Conservation (phyloP, 2,113 vertebrate species). For the Caretta caretta region DNA sequence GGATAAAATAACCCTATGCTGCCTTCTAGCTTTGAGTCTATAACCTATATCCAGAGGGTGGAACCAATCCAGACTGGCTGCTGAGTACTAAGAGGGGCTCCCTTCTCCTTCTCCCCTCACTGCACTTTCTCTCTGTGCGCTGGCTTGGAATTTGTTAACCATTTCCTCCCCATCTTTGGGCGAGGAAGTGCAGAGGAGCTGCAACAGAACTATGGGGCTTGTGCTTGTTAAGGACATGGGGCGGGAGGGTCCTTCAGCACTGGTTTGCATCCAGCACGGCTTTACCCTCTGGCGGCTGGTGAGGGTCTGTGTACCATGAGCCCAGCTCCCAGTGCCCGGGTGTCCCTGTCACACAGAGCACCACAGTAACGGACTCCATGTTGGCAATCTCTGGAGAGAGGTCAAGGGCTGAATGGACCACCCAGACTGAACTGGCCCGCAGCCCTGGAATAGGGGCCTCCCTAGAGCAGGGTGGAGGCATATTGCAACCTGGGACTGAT, state of each 20-base stretch:
- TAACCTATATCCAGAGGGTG: background rate
- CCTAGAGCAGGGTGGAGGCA: background rate
- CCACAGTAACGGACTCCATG: background rate
- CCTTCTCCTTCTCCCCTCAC: background rate
- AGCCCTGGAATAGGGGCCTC: background rate
- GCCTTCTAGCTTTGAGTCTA: background rate
- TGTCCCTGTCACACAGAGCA: background rate
- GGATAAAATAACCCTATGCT: background rate
- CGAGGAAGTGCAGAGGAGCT: background rate
- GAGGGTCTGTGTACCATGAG: background rate
- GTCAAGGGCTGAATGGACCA: background rate
- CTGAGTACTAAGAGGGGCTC: background rate
- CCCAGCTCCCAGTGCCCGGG: background rate
- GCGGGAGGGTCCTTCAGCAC: too few species aligned
- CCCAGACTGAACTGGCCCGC: background rate
- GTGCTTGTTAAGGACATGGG: background rate
- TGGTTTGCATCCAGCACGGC: too few species aligned
- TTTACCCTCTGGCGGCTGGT: background rate
- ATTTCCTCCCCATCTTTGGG: background rate
- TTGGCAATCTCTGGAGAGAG: background rate
- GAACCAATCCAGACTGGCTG: background rate
- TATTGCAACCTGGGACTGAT: background rate
- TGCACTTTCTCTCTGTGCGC: background rate
- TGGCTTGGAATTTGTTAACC: background rate
- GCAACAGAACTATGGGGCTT: background rate